Evolutionary conservation across 2,113 vertebrate genomes (phyloP), one percentile per base, ranked within the genome.

Genomic region (Syrmaticus mikado): DNA sequence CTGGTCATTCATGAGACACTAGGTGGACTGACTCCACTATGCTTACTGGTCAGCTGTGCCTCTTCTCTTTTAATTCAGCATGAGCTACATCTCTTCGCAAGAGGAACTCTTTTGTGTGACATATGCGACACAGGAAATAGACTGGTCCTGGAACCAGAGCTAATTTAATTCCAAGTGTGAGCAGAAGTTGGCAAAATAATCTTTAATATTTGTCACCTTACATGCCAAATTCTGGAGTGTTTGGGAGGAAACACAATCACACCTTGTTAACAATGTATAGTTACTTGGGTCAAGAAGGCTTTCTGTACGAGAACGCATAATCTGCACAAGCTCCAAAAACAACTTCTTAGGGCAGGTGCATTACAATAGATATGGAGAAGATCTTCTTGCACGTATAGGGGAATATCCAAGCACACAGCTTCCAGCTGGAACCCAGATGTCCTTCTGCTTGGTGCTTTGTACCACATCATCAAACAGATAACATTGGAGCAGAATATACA

Each of bases 291-390:
- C 30, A 21, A 82, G 34, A 18, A 45, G 25, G 5, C 30, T 15
- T 85, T 38, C 14, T 57, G 2, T 74, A 21, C 34, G 60, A 16
- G 13, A 78, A 61, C n/a, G 19, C 3, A 0, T 68, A 64, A 46
- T 62, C 45, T 74, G 34, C 30, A 32, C 8, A 66, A 67, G 32
- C 41, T 84, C 20, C 14, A 8, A 43, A 53, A 50, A 67, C 3
- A 3, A 20, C 11, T 80, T 78, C 30, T 19, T 21, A 77, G 24
- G 27, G n/a, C 14, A 53, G 6, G 21, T 53, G 20, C 13, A 28
- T 34, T 38, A 32, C 0, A 0, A 5, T 53, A 62, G 4, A 9
- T 10, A 1, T 3, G 20, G 8, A 68, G 10, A 20, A 6, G 11
- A 16, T 32, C 34, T 77, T 36, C 13, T 60, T 11, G 48, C 4